Evolutionary conservation across 1,140 invertebrate species (phyloP).

Genomic region (Dufourea novaeangliae): DNA sequence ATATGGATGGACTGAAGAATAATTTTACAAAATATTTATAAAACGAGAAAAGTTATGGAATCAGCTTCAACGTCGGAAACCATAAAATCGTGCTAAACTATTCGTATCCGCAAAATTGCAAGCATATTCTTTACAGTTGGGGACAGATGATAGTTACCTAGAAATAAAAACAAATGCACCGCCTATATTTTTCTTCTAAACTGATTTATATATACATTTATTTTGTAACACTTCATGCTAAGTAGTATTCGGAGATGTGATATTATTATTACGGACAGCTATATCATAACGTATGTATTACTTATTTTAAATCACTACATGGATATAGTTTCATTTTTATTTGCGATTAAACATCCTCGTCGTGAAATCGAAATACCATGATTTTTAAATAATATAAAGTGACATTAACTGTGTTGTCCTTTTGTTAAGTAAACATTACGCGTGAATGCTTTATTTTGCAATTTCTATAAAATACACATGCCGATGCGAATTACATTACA

Average conservation of each 20-base stretch:
- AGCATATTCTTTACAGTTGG: slow-evolving; percentile 38
- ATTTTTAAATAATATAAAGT: slow-evolving; percentile 45
- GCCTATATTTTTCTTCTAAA: slow-evolving; percentile 74
- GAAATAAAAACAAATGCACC: slow-evolving; percentile 68
- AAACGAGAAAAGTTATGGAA: slow-evolving; percentile 56
- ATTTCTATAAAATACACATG: neutral
- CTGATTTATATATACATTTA: slow-evolving; percentile 73
- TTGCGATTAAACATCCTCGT: slow-evolving; percentile 32
- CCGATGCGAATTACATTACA: slow-evolving; percentile 2
- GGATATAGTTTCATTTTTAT: slow-evolving; percentile 43
- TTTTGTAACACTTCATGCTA: slow-evolving; percentile 69
- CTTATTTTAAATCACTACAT: slow-evolving; percentile 38
- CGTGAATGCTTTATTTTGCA: neutral
- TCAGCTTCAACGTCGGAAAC: slow-evolving; percentile 41
- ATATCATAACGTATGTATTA: slow-evolving; percentile 52
- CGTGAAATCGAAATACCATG: slow-evolving; percentile 20
- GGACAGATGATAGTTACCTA: slow-evolving; percentile 60
- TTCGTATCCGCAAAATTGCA: slow-evolving; percentile 9
- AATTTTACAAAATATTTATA: slow-evolving; percentile 62
- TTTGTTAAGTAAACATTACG: neutral
- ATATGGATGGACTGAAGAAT: slow-evolving; percentile 50
- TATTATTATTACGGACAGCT: slow-evolving; percentile 60
- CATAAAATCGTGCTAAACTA: slow-evolving; percentile 10
- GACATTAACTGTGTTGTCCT: neutral
- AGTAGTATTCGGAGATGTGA: slow-evolving; percentile 77